A percentile compares a stretch with the other conserved stretches of the same genome.
Evolutionary conservation across 2,888 invertebrate species (phyloP).

Genomic region (Hyppa rectilinea): DNA sequence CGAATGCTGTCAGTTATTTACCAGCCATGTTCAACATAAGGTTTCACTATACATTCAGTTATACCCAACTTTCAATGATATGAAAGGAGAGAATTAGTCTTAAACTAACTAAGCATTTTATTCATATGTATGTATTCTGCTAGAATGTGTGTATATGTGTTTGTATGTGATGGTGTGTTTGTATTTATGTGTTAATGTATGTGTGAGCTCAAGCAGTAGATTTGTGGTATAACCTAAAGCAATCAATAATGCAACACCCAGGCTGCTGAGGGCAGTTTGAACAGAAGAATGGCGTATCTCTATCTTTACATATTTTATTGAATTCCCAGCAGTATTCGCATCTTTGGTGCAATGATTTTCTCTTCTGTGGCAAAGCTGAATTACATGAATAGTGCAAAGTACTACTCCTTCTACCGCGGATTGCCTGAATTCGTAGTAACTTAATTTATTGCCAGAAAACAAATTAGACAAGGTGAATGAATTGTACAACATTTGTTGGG

Average conservation of each 20-base stretch:
- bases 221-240: background rate
- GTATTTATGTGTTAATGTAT: too few relatives aligned
- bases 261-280: background rate
- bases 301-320: background rate
- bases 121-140: too few relatives aligned
- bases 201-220: background rate
- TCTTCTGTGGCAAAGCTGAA: background rate
- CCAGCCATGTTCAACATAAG: too few relatives aligned
- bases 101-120: too few relatives aligned
- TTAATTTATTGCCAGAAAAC: background rate
- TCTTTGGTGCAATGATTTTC: background rate
- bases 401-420: background rate
- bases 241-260: background rate
- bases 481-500: background rate
- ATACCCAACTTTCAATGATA: too few relatives aligned
- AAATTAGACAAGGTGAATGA: background rate
- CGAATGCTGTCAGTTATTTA: too few relatives aligned
- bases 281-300: too few relatives aligned
- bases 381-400: background rate
- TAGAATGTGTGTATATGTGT: too few relatives aligned
- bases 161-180: too few relatives aligned
- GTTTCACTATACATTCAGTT: too few relatives aligned
- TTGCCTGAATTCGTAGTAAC: background rate
- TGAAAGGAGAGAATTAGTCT: too few relatives aligned
- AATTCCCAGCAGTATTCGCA: background rate